A percentile compares a stretch with the other conserved stretches of the same genome.
These are phyloP conservation scores for Python bivittatus DNA, from an alignment of 2,113 vertebrate genomes.

Conservation along the genomic window DNA sequence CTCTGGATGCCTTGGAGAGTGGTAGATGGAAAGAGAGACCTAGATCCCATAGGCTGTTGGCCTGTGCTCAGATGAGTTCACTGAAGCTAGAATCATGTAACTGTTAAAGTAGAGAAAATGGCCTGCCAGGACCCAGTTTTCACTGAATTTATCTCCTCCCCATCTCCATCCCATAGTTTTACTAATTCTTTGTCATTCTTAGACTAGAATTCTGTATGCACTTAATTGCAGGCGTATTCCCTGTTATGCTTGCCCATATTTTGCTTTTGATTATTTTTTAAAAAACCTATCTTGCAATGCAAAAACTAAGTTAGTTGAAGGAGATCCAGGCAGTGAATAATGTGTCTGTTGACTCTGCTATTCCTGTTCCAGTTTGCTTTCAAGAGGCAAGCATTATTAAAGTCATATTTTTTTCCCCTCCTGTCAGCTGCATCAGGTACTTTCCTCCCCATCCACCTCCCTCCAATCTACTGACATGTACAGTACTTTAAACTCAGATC, in stretches of 20 bases:
- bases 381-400: slow-evolving; percentile 53
- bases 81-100: not conserved
- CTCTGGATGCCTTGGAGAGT: not conserved
- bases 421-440: slow-evolving; percentile 42
- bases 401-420: slow-evolving; percentile 44
- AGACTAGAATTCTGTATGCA: not conserved
- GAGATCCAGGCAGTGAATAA: not conserved
- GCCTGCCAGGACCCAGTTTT: not conserved
- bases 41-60: not conserved
- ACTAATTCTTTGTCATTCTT: not conserved
- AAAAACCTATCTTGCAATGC: not conserved
- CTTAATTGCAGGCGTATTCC: accelerated
- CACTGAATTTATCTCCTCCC: too few species aligned
- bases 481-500: slow-evolving; percentile 42
- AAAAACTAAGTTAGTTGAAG: slow-evolving; percentile 22
- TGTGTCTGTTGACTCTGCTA: not conserved
- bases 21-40: not conserved
- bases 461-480: slow-evolving; percentile 34
- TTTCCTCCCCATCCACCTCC: slow-evolving; percentile 12
- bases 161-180: not conserved
- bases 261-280: not conserved
- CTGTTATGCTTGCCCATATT: accelerated
- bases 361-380: slow-evolving; percentile 42
- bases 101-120: not conserved
- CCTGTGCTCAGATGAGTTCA: not conserved